A percentile compares a stretch with the other conserved stretches of the same genome.
Conservation (phyloP, 2,888 invertebrate species). For the Torymus auratus region DNA sequence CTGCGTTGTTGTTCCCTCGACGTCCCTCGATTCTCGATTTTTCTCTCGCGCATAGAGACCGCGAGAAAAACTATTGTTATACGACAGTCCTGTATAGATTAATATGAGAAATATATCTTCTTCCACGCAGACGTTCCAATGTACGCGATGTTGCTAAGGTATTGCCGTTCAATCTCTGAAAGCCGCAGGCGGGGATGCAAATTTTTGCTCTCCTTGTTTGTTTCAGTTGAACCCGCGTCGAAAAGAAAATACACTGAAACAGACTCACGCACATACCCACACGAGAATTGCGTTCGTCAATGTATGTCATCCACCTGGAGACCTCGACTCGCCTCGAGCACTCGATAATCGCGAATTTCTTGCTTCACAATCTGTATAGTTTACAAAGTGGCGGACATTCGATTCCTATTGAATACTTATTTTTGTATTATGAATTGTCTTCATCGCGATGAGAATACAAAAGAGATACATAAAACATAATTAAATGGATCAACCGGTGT, state of each 20-base stretch:
- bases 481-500: background rate
- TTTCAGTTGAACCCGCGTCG: background rate
- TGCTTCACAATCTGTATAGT: background rate
- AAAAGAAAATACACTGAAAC: background rate
- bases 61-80: background rate
- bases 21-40: constrained; percentile 32
- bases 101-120: constrained; percentile 32
- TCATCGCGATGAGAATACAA: constrained; percentile 5
- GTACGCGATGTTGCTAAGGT: background rate
- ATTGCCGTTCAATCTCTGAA: too few species aligned
- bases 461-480: constrained; percentile 5
- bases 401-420: constrained; percentile 16
- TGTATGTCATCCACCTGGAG: too few species aligned
- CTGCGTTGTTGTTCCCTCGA: constrained; percentile 49
- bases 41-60: constrained; percentile 7
- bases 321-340: too few species aligned
- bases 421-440: constrained; percentile 6
- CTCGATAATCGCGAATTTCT: background rate
- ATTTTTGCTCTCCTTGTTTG: too few species aligned
- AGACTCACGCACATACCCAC: background rate
- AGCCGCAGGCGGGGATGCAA: too few species aligned
- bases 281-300: too few species aligned
- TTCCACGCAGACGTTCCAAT: background rate
- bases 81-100: constrained; percentile 41
- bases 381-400: constrained; percentile 10